Conservation (phyloP, 2,888 invertebrate genomes). For the Halictus ligatus region DNA sequence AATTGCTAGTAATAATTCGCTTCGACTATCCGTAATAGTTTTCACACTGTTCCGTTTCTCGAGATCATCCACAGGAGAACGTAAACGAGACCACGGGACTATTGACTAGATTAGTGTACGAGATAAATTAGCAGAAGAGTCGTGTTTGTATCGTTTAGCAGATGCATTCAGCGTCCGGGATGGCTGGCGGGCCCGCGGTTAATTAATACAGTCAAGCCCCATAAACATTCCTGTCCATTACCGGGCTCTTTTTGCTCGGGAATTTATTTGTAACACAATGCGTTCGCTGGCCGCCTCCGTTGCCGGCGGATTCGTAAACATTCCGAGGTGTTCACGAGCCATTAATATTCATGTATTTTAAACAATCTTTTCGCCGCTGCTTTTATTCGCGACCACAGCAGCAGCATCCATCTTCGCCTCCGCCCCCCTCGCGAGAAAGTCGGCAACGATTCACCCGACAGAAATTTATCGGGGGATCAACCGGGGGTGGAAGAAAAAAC, state of each 20-base stretch:
- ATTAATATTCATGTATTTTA: constrained; percentile 52
- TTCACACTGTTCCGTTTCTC: neutral
- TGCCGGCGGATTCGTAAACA: constrained; percentile 24
- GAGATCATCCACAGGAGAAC: too few species aligned
- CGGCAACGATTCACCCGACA: neutral
- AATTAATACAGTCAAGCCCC: constrained; percentile 4
- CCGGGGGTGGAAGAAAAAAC: neutral
- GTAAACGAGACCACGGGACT: neutral
- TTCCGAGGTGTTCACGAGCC: constrained; percentile 30
- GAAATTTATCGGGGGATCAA: constrained; percentile 9
- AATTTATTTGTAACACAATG: constrained; percentile 29
- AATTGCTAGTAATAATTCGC: neutral
- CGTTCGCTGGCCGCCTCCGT: constrained; percentile 19
- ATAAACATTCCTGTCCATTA: constrained; percentile 6
- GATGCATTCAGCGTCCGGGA: neutral
- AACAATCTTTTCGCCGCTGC: constrained; percentile 31
- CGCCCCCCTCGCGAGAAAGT: neutral
- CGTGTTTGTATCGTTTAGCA: neutral
- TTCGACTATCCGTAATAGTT: neutral
- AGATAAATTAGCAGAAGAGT: neutral
- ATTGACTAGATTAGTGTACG: neutral
- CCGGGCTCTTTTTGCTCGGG: neutral
- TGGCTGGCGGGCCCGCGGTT: neutral
- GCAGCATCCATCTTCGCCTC: constrained; percentile 16
- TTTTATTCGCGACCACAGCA: neutral